Conservation (phyloP, 2,888 invertebrate species). For the Chaetogeoica ovagalla region DNA sequence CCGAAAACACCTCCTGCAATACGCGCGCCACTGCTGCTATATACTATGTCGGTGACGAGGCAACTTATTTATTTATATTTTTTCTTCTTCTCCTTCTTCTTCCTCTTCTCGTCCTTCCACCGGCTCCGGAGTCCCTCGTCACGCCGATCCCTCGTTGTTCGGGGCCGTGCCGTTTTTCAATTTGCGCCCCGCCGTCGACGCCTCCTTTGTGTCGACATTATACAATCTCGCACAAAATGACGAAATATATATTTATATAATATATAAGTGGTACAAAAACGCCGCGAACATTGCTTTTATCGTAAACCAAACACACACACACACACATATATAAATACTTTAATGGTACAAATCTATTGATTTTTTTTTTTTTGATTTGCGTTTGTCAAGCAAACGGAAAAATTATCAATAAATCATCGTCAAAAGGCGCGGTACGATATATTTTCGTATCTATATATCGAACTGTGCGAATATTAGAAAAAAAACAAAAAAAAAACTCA, state of each 20-base stretch:
- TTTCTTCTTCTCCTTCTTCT: neutral
- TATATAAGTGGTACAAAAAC: neutral
- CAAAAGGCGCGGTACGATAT: no score
- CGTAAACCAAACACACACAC: neutral
- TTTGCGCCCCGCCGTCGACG: constrained; percentile 32
- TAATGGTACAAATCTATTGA: no score
- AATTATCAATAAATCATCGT: no score
- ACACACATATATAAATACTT: neutral
- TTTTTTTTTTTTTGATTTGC: neutral
- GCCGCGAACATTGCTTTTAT: neutral
- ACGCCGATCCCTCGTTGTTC: constrained; percentile 24
- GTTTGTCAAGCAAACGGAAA: neutral
- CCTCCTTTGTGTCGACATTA: constrained; percentile 34
- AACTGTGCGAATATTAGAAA: no score
- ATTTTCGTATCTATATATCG: no score
- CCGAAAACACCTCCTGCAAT: constrained; percentile 12
- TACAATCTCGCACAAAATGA: constrained; percentile 42
- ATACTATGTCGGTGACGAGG: constrained; percentile 27
- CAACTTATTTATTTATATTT: constrained; percentile 30
- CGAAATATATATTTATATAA: constrained; percentile 20
- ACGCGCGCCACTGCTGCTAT: neutral
- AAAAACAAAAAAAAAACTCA: no score
- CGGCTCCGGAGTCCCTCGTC: neutral
- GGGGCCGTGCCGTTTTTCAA: constrained; percentile 35
- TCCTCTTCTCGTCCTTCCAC: no score